Percentiles rank a stretch among this genome's conserved stretches.
phyloP scores from a whole-genome alignment of 2,888 invertebrate species.

The Ectobius pallidus region DNA sequence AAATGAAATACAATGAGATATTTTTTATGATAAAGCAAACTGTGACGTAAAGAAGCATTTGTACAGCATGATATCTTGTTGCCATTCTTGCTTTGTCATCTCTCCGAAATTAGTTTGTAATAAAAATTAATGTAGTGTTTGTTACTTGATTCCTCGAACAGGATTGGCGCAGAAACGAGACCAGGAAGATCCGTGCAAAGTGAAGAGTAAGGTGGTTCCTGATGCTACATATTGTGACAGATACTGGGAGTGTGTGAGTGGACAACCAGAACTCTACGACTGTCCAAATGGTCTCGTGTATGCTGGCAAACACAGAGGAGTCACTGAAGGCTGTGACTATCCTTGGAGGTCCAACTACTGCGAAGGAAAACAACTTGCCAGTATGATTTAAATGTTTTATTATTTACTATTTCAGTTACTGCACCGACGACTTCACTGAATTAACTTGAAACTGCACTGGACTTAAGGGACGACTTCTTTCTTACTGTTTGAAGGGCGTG shows the following conservation, averaged over 20 bases:
- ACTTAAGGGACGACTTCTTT: too few relatives aligned
- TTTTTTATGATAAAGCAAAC: too few relatives aligned
- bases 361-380: conserved; percentile 78
- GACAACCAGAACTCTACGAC: conserved; percentile 82
- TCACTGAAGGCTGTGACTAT: conserved; percentile 89
- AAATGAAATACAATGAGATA: too few relatives aligned
- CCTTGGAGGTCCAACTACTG: conserved; percentile 90
- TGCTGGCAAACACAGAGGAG: conserved; percentile 85
- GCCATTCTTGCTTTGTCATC: too few relatives aligned
- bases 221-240: conserved; percentile 83
- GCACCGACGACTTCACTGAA: too few relatives aligned
- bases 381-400: conserved; percentile 55
- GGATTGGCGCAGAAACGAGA: conserved; percentile 17
- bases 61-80: too few relatives aligned
- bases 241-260: conserved; percentile 87
- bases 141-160: too few relatives aligned
- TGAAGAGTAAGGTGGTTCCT: conserved; percentile 74
- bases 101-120: too few relatives aligned
- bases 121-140: too few relatives aligned
- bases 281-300: conserved; percentile 91
- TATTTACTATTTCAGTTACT: not conserved
- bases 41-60: too few relatives aligned
- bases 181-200: conserved; percentile 75
- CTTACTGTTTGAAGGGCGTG: too few relatives aligned
- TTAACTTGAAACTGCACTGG: too few relatives aligned